These are phyloP conservation scores for Thera britannica DNA, from an alignment of 2,888 invertebrate genomes.

Conservation along the genomic window DNA sequence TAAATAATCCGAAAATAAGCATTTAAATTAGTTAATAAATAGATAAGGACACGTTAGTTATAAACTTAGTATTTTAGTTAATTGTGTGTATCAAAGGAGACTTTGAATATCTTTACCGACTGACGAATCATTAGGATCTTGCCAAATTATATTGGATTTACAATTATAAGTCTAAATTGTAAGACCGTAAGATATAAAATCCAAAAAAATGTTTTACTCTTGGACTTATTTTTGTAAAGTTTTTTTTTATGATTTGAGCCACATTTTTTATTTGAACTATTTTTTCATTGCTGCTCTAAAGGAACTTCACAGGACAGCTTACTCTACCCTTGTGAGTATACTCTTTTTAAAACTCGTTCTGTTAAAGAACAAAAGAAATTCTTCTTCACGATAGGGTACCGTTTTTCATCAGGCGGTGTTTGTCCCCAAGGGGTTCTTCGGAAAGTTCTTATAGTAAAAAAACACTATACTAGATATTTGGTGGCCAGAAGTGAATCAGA, in stretches of 20 bases:
- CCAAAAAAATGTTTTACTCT: slow-evolving; percentile 42
- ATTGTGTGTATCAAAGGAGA: slow-evolving; percentile 48
- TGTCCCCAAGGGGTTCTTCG: background rate
- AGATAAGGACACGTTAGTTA: slow-evolving; percentile 29
- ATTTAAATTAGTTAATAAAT: slow-evolving; percentile 40
- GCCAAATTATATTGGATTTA: slow-evolving; percentile 62
- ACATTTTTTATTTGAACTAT: slow-evolving; percentile 47
- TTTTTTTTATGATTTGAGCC: slow-evolving; percentile 30
- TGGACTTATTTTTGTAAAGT: slow-evolving; percentile 48
- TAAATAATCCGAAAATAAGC: slow-evolving; percentile 38
- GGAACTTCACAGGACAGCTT: slow-evolving; percentile 87
- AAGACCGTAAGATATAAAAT: slow-evolving; percentile 44
- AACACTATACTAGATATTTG: too few species aligned
- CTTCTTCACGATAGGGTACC: background rate
- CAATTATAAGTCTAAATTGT: slow-evolving; percentile 42
- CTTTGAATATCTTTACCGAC: slow-evolving; percentile 59
- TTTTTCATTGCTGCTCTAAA: slow-evolving; percentile 71
- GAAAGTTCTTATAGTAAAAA: too few species aligned
- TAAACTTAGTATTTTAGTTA: slow-evolving; percentile 42
- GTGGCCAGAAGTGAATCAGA: background rate
- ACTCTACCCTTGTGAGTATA: slow-evolving; percentile 87
- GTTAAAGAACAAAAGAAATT: background rate
- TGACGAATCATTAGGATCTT: slow-evolving; percentile 71
- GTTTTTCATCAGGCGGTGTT: background rate
- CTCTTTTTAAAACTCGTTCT: slow-evolving; percentile 31